Evolutionary conservation across 2,113 vertebrate genomes (phyloP).

Genomic region (Callionymus lyra): DNA sequence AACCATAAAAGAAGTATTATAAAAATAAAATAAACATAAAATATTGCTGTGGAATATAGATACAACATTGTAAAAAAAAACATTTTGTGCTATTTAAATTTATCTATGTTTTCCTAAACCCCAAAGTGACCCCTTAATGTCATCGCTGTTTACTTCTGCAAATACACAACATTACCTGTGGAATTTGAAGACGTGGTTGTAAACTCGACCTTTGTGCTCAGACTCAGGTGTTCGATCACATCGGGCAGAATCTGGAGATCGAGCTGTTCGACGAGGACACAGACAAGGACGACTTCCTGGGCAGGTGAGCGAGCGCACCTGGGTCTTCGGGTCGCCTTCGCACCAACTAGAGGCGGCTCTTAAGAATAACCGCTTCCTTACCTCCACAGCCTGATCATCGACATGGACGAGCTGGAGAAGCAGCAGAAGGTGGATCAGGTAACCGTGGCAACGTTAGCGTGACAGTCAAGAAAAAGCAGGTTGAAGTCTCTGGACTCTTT

Average conservation of each 20-base stretch:
- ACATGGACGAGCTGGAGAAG: conserved; percentile 79
- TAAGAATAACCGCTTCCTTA: background rate
- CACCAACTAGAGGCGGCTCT: background rate
- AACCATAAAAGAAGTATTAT: too few relatives aligned
- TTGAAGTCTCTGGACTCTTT: background rate
- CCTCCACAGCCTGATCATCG: conserved; percentile 70
- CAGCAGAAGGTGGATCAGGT: conserved; percentile 83
- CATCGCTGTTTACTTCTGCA: too few relatives aligned
- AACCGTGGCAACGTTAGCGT: conserved; percentile 20
- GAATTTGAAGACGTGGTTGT: too few relatives aligned
- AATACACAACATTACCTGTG: too few relatives aligned
- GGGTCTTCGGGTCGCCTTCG: too few relatives aligned
- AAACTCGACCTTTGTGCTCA: conserved; percentile 26
- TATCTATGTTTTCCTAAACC: too few relatives aligned
- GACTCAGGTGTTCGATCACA: conserved; percentile 77
- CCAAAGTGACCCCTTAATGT: too few relatives aligned
- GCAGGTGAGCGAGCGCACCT: conserved; percentile 78
- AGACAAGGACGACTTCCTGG: conserved; percentile 92
- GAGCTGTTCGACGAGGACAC: conserved; percentile 93
- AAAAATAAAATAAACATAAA: too few relatives aligned
- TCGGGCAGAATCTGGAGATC: conserved; percentile 73
- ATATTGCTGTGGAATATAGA: too few relatives aligned
- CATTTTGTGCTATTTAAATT: too few relatives aligned
- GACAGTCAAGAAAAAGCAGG: too few relatives aligned
- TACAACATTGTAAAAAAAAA: too few relatives aligned